Evolutionary conservation across 2,797 vertebrate genomes (phyloP).

Genomic region (Chiroxiphia lanceolata): DNA sequence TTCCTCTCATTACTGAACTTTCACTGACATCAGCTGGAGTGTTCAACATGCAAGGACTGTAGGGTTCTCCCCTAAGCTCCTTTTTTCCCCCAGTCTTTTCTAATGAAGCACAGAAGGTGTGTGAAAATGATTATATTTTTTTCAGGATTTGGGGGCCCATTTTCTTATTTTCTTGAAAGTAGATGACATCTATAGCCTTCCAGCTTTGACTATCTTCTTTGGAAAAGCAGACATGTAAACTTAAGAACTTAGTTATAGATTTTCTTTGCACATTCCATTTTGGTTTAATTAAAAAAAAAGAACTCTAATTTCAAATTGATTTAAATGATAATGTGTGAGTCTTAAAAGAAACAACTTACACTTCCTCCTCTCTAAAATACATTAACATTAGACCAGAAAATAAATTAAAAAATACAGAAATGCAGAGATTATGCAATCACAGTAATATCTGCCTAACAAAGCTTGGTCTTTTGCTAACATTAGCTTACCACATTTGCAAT

Average conservation of each 20-base stretch:
- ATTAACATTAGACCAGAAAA: slow-evolving; percentile 61
- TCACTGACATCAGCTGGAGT: not conserved
- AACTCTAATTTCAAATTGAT: slow-evolving; percentile 38
- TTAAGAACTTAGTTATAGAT: not conserved
- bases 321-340: not conserved
- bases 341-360: slow-evolving; percentile 41
- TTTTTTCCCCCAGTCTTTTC: not conserved
- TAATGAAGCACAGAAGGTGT: not conserved
- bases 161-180: not conserved
- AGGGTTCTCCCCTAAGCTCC: not conserved
- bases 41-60: not conserved
- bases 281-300: not conserved
- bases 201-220: slow-evolving; percentile 49
- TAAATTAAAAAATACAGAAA: slow-evolving; percentile 60
- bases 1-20: not conserved
- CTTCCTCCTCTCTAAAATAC: slow-evolving; percentile 46
- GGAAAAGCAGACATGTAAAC: slow-evolving; percentile 51
- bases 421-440: slow-evolving; percentile 50
- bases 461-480: slow-evolving; percentile 62
- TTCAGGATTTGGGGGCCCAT: not conserved
- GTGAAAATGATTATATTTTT: not conserved
- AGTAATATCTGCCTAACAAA: slow-evolving; percentile 54
- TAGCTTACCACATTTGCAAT: slow-evolving; percentile 68
- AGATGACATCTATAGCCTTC: not conserved
- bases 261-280: slow-evolving; percentile 20